Percentiles rank a stretch among this genome's conserved stretches.
Conservation (phyloP, 2,888 invertebrate species). For the Torymus auratus region DNA sequence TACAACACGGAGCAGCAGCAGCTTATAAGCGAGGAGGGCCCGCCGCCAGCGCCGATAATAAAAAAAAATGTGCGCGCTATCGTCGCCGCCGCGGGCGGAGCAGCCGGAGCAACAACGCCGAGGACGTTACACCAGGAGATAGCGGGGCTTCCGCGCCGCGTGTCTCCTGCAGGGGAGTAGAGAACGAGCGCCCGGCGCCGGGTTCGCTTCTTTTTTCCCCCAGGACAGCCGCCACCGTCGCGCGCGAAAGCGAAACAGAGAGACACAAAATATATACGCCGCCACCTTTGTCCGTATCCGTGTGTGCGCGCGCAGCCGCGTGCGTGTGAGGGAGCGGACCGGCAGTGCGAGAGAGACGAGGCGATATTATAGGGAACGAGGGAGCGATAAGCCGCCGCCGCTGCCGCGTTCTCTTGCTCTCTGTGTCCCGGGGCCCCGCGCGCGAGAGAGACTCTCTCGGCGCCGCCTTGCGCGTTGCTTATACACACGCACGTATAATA, state of each 20-base stretch:
- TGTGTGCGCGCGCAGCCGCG: background rate
- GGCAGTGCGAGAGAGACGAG: slow-evolving; percentile 17
- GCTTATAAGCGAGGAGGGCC: slow-evolving; percentile 4
- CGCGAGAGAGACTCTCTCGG: slow-evolving; percentile 6
- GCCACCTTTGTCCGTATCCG: background rate
- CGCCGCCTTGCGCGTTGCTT: slow-evolving; percentile 17
- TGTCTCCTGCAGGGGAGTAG: too few species aligned
- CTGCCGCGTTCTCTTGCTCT: slow-evolving; percentile 2
- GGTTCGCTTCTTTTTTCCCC: background rate
- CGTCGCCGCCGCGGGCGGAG: background rate
- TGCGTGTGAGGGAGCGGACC: slow-evolving; percentile 6
- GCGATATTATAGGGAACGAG: too few species aligned
- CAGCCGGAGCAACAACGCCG: too few species aligned
- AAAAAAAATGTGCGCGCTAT: background rate
- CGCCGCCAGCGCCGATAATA: background rate
- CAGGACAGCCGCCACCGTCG: slow-evolving; percentile 26
- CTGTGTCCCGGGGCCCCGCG: slow-evolving; percentile 23
- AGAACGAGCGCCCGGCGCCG: too few species aligned
- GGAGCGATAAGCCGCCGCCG: background rate
- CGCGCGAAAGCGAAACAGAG: slow-evolving; percentile 31
- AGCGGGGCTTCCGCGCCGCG: too few species aligned
- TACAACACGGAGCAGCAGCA: slow-evolving; percentile 39
- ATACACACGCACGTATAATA: slow-evolving; percentile 13
- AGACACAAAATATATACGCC: background rate
- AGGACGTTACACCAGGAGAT: too few species aligned